Base-by-base conservation (phyloP, 2,113 vertebrate genomes). In the Platichthys stellatus region DNA sequence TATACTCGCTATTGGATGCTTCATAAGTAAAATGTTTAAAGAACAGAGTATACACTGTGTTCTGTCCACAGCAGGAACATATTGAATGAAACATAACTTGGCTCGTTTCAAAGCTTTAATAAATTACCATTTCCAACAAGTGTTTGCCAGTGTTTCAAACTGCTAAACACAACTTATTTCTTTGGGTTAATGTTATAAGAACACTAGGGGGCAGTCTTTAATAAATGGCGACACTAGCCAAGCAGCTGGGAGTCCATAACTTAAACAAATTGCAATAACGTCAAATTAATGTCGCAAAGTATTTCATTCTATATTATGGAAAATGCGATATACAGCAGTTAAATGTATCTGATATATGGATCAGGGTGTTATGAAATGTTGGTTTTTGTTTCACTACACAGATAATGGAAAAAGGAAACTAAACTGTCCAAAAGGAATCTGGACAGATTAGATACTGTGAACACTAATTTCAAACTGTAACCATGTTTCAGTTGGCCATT, bases 131-230 rank as follows among this genome's bases (percentile, higher is more conserved):
- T 15, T 14, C 61, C 20, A 63, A 23, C 7, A 60, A 5, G 1
- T 5, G 12, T 31, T 20, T 13, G 17, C 47, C n/a, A n/a, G 45
- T 64, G n/a, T n/a, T n/a, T n/a, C n/a, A 1, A 45, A 47, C 13
- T 58, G 21, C 11, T 4, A 11, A 21, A 17, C 13, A 38, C 23
- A 45, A 3, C 24, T 17, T 5, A 2, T 58, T 43, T 5, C 3
- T 21, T n/a, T 10, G 15, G 45, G 10, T 20, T 24, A 31, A 12
- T 57, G 80, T 43, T 0, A 20, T 75, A 26, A 45, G 63, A 6
- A 31, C 88, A 70, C 3, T 58, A 90, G 83, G 69, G 71, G 76
- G 82, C 82, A 78, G 82, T 31, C 2, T 86, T 72, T 68, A 2
- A 59, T 57, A 54, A 80, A 12, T 9, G 4, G 3, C 31, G 3